Conservation (phyloP, 2,888 invertebrate genomes). For the Hypsopygia costalis region DNA sequence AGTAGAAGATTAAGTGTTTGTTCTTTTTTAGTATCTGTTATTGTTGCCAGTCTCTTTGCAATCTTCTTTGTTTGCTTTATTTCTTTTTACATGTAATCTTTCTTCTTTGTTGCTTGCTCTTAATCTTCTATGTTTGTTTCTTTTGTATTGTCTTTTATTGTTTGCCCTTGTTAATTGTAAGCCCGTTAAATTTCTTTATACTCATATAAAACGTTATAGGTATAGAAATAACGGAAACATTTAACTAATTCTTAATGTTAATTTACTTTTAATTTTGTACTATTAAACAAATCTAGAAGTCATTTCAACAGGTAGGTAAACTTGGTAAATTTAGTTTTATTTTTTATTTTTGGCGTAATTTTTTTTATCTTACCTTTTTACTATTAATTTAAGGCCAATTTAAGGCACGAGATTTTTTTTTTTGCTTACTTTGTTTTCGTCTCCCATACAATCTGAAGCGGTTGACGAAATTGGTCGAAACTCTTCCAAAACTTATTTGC, state of each 20-base stretch:
- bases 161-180: conserved; percentile 56
- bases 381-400: conserved; percentile 80
- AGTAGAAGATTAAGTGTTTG: conserved; percentile 6
- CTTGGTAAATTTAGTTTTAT: conserved; percentile 69
- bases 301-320: conserved; percentile 75
- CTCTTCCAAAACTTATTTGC: conserved; percentile 63
- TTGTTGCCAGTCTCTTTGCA: conserved; percentile 29
- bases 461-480: conserved; percentile 76
- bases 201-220: conserved; percentile 74
- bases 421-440: conserved; percentile 58
- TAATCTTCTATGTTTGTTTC: conserved; percentile 19
- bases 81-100: conserved; percentile 22
- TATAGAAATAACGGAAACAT: conserved; percentile 74
- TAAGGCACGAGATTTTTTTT: conserved; percentile 75
- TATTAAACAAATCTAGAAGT: conserved; percentile 78
- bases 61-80: conserved; percentile 33
- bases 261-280: conserved; percentile 78
- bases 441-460: conserved; percentile 62
- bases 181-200: conserved; percentile 66
- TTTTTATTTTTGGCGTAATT: conserved; percentile 60
- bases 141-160: conserved; percentile 51
- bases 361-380: conserved; percentile 77
- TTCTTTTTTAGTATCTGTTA: conserved; percentile 22
- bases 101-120: conserved; percentile 15
- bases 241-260: conserved; percentile 76